A percentile compares a stretch with the other conserved stretches of the same genome.
Conservation (phyloP, 2,113 vertebrate species). For the Balaeniceps rex region DNA sequence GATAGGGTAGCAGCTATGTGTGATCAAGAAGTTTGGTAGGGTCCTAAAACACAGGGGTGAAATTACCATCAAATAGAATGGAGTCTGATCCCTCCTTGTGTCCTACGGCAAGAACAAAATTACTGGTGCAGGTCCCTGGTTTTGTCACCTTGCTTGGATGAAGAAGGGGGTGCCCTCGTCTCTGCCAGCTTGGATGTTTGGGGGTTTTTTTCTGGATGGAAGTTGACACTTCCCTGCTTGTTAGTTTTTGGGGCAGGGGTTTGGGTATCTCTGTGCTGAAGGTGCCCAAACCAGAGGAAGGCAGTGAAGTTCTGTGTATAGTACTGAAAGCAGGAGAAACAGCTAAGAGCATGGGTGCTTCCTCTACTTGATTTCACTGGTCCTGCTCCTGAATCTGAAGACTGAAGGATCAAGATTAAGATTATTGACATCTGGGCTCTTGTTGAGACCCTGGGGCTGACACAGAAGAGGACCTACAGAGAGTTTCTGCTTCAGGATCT, state of each 20-base stretch:
- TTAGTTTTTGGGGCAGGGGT: not conserved
- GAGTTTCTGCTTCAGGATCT: not conserved
- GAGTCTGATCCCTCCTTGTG: not conserved
- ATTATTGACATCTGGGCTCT: not conserved
- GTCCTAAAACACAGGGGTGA: not conserved
- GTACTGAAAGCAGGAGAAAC: not conserved
- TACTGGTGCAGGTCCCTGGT: too few species aligned
- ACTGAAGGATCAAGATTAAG: not conserved
- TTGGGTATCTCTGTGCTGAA: not conserved
- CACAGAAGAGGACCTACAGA: not conserved
- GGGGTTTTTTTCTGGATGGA: not conserved
- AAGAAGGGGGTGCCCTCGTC: not conserved
- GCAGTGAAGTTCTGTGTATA: not conserved
- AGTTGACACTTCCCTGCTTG: not conserved
- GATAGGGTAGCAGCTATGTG: fast-evolving
- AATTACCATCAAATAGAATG: not conserved
- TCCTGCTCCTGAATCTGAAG: not conserved
- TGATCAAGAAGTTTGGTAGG: not conserved
- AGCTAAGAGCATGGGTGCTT: not conserved
- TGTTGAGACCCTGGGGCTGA: not conserved
- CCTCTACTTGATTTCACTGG: not conserved
- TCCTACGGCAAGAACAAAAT: not conserved
- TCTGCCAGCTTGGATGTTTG: not conserved
- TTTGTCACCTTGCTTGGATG: not conserved
- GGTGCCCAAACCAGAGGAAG: not conserved